A percentile compares a stretch with the other conserved stretches of the same genome.
Conservation (phyloP, 1,140 invertebrate species). For the Lepidurus packardi region DNA sequence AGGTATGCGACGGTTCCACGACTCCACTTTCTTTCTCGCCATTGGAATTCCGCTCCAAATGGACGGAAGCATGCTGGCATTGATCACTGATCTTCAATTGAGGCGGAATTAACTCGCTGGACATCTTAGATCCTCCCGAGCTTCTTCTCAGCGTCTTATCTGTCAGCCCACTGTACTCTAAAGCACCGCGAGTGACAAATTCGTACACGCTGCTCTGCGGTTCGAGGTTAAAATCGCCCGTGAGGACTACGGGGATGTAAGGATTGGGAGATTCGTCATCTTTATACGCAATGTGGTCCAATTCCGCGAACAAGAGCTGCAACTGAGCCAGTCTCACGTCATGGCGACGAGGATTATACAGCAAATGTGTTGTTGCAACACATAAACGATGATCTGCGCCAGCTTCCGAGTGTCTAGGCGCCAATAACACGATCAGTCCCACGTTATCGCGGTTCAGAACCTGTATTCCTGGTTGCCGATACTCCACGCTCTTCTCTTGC, state of each 20-base stretch:
- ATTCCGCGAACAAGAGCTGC: conserved; percentile 69
- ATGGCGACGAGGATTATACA: conserved; percentile 81
- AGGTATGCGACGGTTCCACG: conserved; percentile 30
- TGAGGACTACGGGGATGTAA: conserved; percentile 72
- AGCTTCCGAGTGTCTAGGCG: conserved; percentile 34
- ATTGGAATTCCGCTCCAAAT: conserved; percentile 37
- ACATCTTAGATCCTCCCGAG: conserved; percentile 38
- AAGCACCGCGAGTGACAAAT: conserved; percentile 60
- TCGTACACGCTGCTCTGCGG: conserved; percentile 64
- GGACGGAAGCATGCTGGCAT: conserved; percentile 57
- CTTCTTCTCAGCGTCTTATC: conserved; percentile 43
- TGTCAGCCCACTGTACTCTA: conserved; percentile 51
- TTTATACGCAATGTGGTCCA: conserved; percentile 68
- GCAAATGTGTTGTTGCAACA: conserved; percentile 87
- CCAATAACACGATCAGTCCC: conserved; percentile 69
- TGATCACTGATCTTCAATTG: conserved; percentile 56
- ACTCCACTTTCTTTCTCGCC: conserved; percentile 23
- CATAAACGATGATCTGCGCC: conserved; percentile 44
- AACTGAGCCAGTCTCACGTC: conserved; percentile 84
- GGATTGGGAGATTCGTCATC: conserved; percentile 34
- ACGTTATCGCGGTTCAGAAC: conserved; percentile 81
- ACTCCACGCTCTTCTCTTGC: conserved; percentile 58
- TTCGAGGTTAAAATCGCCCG: conserved; percentile 83
- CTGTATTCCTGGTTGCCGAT: conserved; percentile 46
- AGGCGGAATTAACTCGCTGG: conserved; percentile 48